Evolutionary conservation across 1,140 invertebrate genomes (phyloP).

Genomic region (Nephila pilipes): DNA sequence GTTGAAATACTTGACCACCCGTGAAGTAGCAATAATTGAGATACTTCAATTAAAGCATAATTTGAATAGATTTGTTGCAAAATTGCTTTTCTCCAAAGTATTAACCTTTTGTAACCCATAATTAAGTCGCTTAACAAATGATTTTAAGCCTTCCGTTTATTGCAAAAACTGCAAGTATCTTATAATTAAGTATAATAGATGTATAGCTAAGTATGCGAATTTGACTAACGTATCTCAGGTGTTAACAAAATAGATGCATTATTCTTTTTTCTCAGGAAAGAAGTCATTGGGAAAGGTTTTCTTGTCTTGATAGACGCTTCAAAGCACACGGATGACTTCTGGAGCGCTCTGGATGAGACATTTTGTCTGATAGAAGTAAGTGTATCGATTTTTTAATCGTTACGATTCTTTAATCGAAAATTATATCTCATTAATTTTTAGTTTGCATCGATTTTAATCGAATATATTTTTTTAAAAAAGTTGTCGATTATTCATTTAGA

Average conservation of each 20-base stretch:
- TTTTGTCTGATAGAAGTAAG: conserved; percentile 80
- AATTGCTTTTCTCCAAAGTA: background rate
- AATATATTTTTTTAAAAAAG: too few species aligned
- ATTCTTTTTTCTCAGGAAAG: conserved; percentile 66
- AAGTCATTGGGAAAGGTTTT: conserved; percentile 77
- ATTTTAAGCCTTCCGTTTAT: background rate
- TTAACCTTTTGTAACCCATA: background rate
- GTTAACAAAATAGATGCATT: conserved; percentile 4
- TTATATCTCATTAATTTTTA: too few species aligned
- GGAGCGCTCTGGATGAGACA: conserved; percentile 79
- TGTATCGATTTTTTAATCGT: too few species aligned
- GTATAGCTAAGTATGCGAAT: background rate
- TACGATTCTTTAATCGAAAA: too few species aligned
- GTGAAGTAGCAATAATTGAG: background rate
- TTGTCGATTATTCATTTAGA: too few species aligned
- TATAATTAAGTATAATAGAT: conserved; percentile 57
- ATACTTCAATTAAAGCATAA: background rate
- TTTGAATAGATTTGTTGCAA: conserved; percentile 9
- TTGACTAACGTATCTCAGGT: background rate
- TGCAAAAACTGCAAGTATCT: background rate
- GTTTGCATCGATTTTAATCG: too few species aligned
- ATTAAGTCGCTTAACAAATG: background rate
- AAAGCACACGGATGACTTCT: conserved; percentile 75
- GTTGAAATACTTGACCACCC: conserved; percentile 24
- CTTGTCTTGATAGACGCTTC: conserved; percentile 80